A percentile compares a stretch with the other conserved stretches of the same genome.
These are phyloP conservation scores for Pluvialis apricaria DNA, from an alignment of 2,113 vertebrate species.

Conservation along the genomic window DNA sequence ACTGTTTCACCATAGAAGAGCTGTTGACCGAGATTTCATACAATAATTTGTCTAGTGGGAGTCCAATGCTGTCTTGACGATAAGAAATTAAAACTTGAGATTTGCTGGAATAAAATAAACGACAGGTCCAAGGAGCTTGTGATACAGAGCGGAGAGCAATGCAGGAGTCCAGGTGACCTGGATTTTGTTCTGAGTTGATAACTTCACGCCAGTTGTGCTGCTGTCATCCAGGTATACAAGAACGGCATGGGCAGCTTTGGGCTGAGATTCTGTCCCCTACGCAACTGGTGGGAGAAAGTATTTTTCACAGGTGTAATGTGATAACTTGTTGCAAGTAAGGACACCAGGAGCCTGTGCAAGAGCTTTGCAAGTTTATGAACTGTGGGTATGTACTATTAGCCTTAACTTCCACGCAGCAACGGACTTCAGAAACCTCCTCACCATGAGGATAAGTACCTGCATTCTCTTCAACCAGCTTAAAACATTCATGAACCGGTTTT, in stretches of 20 bases:
- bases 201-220: background rate
- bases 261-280: background rate
- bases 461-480: background rate
- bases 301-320: background rate
- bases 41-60: background rate
- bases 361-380: background rate
- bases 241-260: background rate
- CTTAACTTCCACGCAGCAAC: background rate
- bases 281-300: background rate
- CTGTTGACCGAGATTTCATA: background rate
- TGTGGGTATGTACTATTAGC: background rate
- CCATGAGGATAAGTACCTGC: background rate
- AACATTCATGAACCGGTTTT: background rate
- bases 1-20: background rate
- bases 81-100: background rate
- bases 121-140: background rate
- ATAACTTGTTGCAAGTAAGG: background rate
- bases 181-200: background rate
- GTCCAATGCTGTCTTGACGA: accelerated
- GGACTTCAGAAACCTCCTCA: background rate
- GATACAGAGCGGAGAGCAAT: background rate
- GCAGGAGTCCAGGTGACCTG: background rate
- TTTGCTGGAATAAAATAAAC: background rate
- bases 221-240: background rate
- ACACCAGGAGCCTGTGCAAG: background rate